Evolutionary conservation across 2,888 invertebrate species (phyloP), one percentile per base, ranked within the genome.

Genomic region (Aspidapion aeneum): DNA sequence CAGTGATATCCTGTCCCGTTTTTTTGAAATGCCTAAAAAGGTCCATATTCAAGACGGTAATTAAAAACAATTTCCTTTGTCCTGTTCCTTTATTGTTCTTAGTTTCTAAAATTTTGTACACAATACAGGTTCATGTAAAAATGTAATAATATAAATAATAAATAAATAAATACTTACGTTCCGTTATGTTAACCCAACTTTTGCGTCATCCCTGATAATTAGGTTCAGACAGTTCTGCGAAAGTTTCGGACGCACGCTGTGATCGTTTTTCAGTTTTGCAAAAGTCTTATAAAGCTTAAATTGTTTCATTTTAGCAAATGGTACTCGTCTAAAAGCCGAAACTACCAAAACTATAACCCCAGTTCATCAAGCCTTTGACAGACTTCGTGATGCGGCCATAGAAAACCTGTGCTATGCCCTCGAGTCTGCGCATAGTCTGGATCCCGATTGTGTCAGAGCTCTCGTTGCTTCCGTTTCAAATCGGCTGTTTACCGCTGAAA

Each of bases 391-490:
- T 79, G 93, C 96, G 0, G 97, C 98, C 1, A 97, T 98, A 70
- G 94, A 96, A 75, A 98, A 98, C 78, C 82, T 98, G 5, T 98
- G 98, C 79, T 90, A 93, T 74, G 96, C 98, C 1, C 77, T 99
- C 52, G 90, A 94, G 75, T 93, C 98, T 0, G 96, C 96, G 0
- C 86, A 97, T 67, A 86, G 87, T 0, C 87, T 93, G 22, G 98
- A 99, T 79, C 90, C 90, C 3, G 93, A 93, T 77, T 97, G 96
- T 79, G 95, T 99, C 0, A 93, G 96, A 18, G 98, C 98, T 0
- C 84, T 99, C 57, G 91, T 99, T 1, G 97, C 98, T 0, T 94
- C 96, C 48, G 93, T 98, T 0, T 98, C 98, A 7, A 98, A 97
- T 76, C 84, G 98, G 63, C 85, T 98, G 66, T 98, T 97, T 76